Percentiles rank a stretch among this genome's conserved stretches.
Conservation (phyloP, 1,140 invertebrate genomes). For the Philotrypesis tridentata region DNA sequence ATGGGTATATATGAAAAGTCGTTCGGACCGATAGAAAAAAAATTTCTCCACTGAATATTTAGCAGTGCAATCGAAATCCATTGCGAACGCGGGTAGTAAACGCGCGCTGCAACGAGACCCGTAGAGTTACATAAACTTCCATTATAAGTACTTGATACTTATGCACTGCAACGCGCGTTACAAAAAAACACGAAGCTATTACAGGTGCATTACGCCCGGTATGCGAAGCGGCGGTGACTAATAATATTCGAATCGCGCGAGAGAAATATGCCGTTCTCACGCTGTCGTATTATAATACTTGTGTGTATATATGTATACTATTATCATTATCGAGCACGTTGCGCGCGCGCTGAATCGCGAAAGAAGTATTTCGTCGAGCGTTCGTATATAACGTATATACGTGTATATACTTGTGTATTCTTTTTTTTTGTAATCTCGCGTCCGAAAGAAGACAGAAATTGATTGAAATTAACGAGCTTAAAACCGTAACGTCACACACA, state of each 20-base stretch:
- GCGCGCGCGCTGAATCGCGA: too few relatives aligned
- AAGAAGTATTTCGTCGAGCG: too few relatives aligned
- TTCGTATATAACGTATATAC: too few relatives aligned
- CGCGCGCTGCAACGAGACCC: neutral
- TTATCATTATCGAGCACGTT: too few relatives aligned
- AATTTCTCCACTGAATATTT: too few relatives aligned
- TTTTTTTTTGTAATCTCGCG: neutral
- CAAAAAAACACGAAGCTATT: neutral
- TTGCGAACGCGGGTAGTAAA: too few relatives aligned
- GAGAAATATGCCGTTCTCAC: neutral
- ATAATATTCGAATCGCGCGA: neutral
- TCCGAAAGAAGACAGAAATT: neutral
- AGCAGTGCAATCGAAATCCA: too few relatives aligned
- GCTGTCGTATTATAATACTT: neutral
- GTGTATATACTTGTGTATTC: too few relatives aligned
- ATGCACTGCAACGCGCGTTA: neutral
- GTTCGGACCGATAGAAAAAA: too few relatives aligned
- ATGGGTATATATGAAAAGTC: too few relatives aligned
- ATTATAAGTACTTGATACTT: too few relatives aligned
- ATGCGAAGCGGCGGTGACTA: neutral
- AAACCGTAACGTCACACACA: neutral
- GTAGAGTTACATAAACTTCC: neutral
- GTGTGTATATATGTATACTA: too few relatives aligned
- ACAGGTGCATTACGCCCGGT: neutral
- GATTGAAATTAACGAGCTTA: neutral